Evolutionary conservation across 2,113 vertebrate genomes (phyloP), one percentile per base, ranked within the genome.

Genomic region (Coreoperca whiteheadi): DNA sequence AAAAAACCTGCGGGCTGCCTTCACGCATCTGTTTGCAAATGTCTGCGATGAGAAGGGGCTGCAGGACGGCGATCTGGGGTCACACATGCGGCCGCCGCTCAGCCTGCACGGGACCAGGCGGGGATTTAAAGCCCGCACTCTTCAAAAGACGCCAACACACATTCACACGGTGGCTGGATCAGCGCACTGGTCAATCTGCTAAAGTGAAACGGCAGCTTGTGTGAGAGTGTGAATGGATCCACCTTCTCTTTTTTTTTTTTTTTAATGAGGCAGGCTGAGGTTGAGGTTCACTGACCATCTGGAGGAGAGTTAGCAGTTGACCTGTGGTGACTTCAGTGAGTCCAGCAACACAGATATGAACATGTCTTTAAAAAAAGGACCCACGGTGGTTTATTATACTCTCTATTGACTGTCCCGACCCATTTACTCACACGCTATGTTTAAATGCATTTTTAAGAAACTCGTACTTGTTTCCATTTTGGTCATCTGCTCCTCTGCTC

Each of bases 1-100:
- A 95, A 94, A 95, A 94, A 92, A 93, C 63, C 83, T 54, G 57
- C 32, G 6, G 89, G 39, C 65, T 53, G 57, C 73, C 74, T 79
- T 75, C 34, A 57, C 30, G 91, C 96, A 96, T 96, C 96, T 96
- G 96, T 96, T 96, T 96, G 96, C 96, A 96, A 96, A 96, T 96
- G 89, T 89, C 83, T 46, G 65, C 0, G 64, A 60, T 70, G 79
- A 77, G 81, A 69, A 32, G 65, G 39, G 70, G 73, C 73, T 69
- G 81, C 46, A 6, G 87, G 74, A 50, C 1, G 32, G 54, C 74
- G 88, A 69, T 74, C 85, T 54, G 77, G 61, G 65, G 72, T 71
- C 72, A 50, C 67, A 71, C 68, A 39, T 48, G 77, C 51, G 51
- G 70, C 43, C 61, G 34, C 70, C 8, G 46, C 46, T 60, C 57